These are phyloP conservation scores for Gymnogyps californianus DNA, from an alignment of 2,113 vertebrate species.

Conservation along the genomic window DNA sequence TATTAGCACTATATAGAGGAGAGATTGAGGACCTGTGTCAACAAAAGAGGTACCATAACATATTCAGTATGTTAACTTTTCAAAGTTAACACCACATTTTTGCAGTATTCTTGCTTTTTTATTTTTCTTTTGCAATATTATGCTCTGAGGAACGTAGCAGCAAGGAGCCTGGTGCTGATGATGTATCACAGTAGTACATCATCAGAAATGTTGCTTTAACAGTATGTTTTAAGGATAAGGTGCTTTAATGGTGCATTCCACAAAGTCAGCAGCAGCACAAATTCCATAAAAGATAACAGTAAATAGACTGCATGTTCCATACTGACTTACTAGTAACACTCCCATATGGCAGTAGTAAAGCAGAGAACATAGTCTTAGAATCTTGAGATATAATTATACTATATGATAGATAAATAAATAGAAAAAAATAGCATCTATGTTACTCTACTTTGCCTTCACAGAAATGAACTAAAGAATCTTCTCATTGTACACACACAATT, in stretches of 20 bases:
- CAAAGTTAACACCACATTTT: not conserved
- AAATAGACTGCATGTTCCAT: not conserved
- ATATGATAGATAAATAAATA: constrained; percentile 35
- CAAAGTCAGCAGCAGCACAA: not conserved
- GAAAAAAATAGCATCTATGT: not conserved
- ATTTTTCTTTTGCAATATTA: not conserved
- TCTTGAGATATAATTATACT: constrained; percentile 10
- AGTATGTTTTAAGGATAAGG: constrained; percentile 1
- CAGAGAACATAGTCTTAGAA: not conserved
- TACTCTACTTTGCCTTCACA: not conserved
- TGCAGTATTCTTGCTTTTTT: not conserved
- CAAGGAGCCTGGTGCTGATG: not conserved
- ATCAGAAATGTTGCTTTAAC: constrained; percentile 11
- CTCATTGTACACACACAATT: not conserved
- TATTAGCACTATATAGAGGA: not conserved
- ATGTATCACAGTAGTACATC: constrained; percentile 20
- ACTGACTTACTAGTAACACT: not conserved
- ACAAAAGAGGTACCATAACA: not conserved
- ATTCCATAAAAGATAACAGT: not conserved
- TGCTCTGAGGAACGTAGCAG: constrained; percentile 2
- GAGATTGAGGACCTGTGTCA: not conserved
- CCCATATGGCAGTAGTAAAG: not conserved
- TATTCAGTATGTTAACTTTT: not conserved
- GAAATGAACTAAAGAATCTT: not conserved
- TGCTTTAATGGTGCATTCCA: constrained; percentile 1